Percentiles rank a stretch among this genome's conserved stretches.
Conservation (phyloP, 2,797 vertebrate genomes). For the Falco concolor region DNA sequence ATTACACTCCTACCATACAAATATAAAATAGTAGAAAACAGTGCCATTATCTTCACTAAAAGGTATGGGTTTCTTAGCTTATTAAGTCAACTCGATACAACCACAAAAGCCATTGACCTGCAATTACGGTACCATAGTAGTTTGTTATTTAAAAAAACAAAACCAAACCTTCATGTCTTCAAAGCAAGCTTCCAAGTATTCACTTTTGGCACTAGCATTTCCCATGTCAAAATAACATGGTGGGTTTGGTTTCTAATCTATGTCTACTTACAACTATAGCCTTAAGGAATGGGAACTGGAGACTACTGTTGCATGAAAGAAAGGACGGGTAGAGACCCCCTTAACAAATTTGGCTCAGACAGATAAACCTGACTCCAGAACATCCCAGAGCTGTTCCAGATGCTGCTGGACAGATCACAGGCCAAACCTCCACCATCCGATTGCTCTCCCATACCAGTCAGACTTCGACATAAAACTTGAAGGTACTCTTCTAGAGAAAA, state of each 20-base stretch:
- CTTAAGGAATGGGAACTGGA: background rate
- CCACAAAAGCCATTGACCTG: background rate
- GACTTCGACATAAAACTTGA: background rate
- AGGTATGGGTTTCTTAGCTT: background rate
- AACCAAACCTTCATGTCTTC: background rate
- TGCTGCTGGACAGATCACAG: background rate
- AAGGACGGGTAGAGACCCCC: background rate
- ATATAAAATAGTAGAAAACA: background rate
- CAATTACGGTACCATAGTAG: background rate
- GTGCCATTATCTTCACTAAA: background rate
- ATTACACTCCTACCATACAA: background rate
- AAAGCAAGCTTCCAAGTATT: background rate
- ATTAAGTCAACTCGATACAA: background rate
- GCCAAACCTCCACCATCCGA: background rate
- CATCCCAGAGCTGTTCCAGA: background rate
- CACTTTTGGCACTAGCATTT: constrained; percentile 26
- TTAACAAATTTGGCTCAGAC: background rate
- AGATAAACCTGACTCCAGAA: background rate
- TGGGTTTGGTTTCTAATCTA: background rate
- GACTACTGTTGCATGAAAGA: background rate
- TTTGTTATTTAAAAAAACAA: background rate
- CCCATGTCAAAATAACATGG: constrained; percentile 12
- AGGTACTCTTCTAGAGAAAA: constrained; percentile 50
- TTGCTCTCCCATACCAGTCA: constrained; percentile 10
- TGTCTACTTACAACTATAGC: background rate